These are phyloP conservation scores for Chlorodrepanis virens DNA, from an alignment of 2,113 vertebrate species.

Conservation along the genomic window DNA sequence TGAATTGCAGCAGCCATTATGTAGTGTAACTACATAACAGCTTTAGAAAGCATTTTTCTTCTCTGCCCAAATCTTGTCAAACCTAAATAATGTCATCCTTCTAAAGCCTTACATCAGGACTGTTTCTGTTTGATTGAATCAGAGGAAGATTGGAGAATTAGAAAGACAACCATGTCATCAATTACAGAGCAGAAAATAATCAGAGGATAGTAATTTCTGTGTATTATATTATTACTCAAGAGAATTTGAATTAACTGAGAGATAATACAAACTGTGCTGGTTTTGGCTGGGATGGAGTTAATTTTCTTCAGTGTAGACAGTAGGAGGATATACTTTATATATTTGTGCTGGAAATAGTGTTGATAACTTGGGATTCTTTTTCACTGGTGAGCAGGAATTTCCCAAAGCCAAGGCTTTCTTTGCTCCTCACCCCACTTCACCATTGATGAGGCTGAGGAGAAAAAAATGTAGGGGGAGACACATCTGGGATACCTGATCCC, in stretches of 20 bases:
- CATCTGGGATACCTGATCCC: neutral
- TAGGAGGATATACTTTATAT: neutral
- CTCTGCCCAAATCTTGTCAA: neutral
- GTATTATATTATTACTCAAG: neutral
- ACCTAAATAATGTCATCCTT: neutral
- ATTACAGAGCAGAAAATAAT: neutral
- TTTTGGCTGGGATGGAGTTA: neutral
- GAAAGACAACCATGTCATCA: neutral
- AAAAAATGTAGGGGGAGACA: neutral
- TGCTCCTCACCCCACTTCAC: neutral
- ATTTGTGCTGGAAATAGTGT: neutral
- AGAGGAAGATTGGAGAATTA: neutral
- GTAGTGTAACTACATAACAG: neutral
- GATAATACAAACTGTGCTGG: neutral
- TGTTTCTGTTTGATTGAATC: neutral
- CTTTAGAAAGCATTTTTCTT: neutral
- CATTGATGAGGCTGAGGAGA: too few species aligned
- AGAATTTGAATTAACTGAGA: neutral
- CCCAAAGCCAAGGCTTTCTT: neutral
- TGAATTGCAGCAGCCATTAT: neutral
- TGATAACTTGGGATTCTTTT: neutral
- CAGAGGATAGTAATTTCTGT: neutral
- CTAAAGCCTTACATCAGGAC: neutral
- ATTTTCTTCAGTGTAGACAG: neutral
- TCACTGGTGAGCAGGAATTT: neutral